Conservation (phyloP, 2,888 invertebrate species). For the Drosophila siamana region DNA sequence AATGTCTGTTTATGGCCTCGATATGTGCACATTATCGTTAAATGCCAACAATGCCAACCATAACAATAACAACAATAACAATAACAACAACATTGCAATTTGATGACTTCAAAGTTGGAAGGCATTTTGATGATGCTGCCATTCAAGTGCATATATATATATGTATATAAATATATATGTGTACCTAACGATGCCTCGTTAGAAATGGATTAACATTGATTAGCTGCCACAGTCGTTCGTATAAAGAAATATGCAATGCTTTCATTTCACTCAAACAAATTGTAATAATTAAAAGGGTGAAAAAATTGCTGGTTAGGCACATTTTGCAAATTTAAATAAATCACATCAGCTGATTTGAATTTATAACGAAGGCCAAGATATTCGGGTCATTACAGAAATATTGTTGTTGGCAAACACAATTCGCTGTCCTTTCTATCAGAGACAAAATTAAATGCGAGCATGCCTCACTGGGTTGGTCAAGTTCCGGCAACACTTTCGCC, state of each 20-base stretch:
- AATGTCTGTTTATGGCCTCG: slow-evolving; percentile 67
- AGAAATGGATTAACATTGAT: slow-evolving; percentile 79
- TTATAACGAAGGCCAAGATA: slow-evolving; percentile 56
- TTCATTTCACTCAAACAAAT: slow-evolving; percentile 23
- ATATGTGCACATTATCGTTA: slow-evolving; percentile 77
- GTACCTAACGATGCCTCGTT: slow-evolving; percentile 71
- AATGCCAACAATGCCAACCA: slow-evolving; percentile 63
- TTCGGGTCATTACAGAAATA: slow-evolving; percentile 34
- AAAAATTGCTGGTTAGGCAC: slow-evolving; percentile 25
- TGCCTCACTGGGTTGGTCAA: slow-evolving; percentile 32
- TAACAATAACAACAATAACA: slow-evolving; percentile 33
- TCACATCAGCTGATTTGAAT: slow-evolving; percentile 69
- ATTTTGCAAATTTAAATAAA: slow-evolving; percentile 57
- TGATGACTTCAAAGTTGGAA: slow-evolving; percentile 68
- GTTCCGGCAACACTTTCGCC: slow-evolving; percentile 46
- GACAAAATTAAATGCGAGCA: slow-evolving; percentile 42
- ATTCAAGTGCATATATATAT: slow-evolving; percentile 33
- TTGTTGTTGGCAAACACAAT: slow-evolving; percentile 33
- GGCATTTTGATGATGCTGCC: slow-evolving; percentile 71
- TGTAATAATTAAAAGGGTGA: slow-evolving; percentile 60
- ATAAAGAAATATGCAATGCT: slow-evolving; percentile 6
- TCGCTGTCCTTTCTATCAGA: slow-evolving; percentile 12
- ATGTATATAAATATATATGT: slow-evolving; percentile 16
- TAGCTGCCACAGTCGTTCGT: slow-evolving; percentile 48
- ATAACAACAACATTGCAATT: slow-evolving; percentile 67